These are phyloP conservation scores for Holothuria leucospilota DNA, from an alignment of 53 echinoderm and acorn worm genomes.

Conservation along the genomic window DNA sequence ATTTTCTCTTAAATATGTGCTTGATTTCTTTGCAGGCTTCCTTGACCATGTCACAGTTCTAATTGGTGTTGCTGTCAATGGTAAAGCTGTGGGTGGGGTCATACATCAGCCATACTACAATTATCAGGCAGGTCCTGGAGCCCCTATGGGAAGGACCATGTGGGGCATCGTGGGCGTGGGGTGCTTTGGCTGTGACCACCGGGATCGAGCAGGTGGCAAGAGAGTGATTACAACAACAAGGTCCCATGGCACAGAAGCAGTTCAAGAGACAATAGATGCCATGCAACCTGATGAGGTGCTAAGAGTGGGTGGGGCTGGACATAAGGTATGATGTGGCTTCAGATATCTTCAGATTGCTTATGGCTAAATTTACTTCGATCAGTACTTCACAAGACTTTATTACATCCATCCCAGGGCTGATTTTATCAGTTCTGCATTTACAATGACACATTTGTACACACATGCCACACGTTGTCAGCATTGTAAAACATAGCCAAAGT, in stretches of 20 bases:
- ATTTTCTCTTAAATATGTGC: too few relatives aligned
- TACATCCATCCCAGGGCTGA: neutral
- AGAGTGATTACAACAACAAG: slow-evolving; percentile 93
- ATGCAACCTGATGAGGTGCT: slow-evolving; percentile 93
- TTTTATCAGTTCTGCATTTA: neutral
- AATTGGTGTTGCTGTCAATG: slow-evolving; percentile 94
- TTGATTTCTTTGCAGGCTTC: slow-evolving; percentile 60
- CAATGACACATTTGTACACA: neutral
- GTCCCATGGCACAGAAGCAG: slow-evolving; percentile 89
- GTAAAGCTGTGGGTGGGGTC: slow-evolving; percentile 89
- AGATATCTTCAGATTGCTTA: neutral
- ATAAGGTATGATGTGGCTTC: slow-evolving; percentile 71
- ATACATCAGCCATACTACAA: slow-evolving; percentile 99
- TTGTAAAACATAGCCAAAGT: too few relatives aligned
- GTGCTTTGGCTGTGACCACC: slow-evolving; percentile 75
- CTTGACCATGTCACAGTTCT: slow-evolving; percentile 96
- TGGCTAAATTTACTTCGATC: too few relatives aligned
- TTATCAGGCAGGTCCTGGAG: slow-evolving; percentile 81
- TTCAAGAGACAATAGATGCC: slow-evolving; percentile 87
- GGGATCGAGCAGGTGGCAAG: slow-evolving; percentile 63
- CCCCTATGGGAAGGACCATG: slow-evolving; percentile 89
- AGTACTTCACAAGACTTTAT: too few relatives aligned
- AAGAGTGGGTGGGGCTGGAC: slow-evolving; percentile 93
- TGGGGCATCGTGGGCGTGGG: slow-evolving; percentile 89
- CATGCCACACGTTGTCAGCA: too few relatives aligned